Conservation (phyloP, 2,797 vertebrate genomes). For the Allobates femoralis region DNA sequence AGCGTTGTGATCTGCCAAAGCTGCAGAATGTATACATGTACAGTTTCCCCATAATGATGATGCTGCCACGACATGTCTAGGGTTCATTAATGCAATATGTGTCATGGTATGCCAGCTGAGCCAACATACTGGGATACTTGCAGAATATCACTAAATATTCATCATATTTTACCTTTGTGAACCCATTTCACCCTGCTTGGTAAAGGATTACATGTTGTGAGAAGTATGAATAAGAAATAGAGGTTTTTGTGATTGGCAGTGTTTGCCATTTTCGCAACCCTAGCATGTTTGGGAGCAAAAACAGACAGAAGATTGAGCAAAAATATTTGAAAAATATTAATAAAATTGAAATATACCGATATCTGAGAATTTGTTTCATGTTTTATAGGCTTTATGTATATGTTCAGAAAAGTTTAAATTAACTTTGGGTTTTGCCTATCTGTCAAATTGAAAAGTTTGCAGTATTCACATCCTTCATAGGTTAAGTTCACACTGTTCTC, state of each 20-base stretch:
- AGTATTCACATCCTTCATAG: background rate
- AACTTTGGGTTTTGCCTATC: background rate
- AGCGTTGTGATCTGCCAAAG: background rate
- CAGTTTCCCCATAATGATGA: conserved; percentile 28
- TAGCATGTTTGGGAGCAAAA: background rate
- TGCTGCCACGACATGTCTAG: conserved; percentile 31
- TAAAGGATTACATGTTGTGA: background rate
- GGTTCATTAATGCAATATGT: conserved; percentile 35
- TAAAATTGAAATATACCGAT: background rate
- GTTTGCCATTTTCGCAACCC: background rate
- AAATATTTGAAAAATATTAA: background rate
- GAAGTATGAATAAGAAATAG: background rate
- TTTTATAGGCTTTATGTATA: background rate
- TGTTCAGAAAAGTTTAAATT: background rate
- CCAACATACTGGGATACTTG: background rate
- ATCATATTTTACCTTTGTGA: background rate
- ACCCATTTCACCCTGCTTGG: background rate
- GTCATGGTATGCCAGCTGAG: conserved; percentile 35
- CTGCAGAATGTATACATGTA: background rate
- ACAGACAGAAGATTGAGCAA: background rate
- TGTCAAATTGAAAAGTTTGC: background rate
- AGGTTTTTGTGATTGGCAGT: background rate
- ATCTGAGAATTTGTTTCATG: background rate
- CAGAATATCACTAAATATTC: background rate
- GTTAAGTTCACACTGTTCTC: too few relatives aligned